Conservation (phyloP, 2,797 vertebrate species). For the Eupleurogrammus muticus region DNA sequence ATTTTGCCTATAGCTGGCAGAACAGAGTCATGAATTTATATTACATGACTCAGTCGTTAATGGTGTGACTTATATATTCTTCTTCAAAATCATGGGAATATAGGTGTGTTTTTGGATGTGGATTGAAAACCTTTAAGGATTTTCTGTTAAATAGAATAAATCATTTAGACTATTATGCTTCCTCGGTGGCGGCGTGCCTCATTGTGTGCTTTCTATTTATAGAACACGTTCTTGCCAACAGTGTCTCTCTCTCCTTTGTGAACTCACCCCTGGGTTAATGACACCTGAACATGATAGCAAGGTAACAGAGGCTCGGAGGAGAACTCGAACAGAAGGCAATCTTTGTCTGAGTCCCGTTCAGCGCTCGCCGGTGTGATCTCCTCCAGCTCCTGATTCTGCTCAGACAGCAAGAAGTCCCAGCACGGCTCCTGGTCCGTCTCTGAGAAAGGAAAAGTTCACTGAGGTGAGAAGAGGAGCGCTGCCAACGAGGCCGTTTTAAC, state of each 20-base stretch:
- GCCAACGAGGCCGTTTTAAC: not conserved
- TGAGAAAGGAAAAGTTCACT: constrained; percentile 71
- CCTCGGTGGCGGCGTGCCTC: not conserved
- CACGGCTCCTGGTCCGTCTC: constrained; percentile 92
- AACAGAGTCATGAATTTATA: not conserved
- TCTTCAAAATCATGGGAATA: not conserved
- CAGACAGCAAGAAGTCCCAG: constrained; percentile 92
- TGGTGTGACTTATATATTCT: not conserved
- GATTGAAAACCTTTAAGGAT: not conserved
- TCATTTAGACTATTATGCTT: not conserved
- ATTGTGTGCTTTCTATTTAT: not conserved
- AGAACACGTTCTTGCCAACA: not conserved
- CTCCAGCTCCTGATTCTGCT: constrained; percentile 88
- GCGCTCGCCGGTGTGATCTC: constrained; percentile 81
- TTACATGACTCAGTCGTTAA: not conserved
- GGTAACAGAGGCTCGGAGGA: constrained; percentile 94
- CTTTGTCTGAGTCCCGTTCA: constrained; percentile 88
- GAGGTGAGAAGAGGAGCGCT: constrained; percentile 39
- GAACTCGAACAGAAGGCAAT: constrained; percentile 96
- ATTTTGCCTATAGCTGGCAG: not conserved
- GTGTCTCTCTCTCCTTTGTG: not conserved
- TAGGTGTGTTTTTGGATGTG: not conserved
- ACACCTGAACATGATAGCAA: constrained; percentile 96
- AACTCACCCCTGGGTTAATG: constrained; percentile 94
- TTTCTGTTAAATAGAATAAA: not conserved